Evolutionary conservation across 2,113 vertebrate genomes (phyloP).

Genomic region (Sinocyclocheilus anophthalmus): DNA sequence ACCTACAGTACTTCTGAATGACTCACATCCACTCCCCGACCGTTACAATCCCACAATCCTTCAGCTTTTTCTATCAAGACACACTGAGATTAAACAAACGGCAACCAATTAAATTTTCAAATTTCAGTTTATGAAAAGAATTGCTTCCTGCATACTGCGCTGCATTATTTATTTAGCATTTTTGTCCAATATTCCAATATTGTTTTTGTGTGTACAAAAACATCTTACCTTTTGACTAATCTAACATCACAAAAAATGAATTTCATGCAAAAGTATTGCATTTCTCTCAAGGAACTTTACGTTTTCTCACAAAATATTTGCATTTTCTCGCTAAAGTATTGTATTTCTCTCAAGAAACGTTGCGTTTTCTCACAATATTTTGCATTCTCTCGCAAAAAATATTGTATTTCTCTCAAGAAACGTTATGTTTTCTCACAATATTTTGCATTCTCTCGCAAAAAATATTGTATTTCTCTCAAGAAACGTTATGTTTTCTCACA

Average conservation of each 20-base stretch:
- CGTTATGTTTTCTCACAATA: background rate
- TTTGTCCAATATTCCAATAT: background rate
- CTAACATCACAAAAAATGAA: too few species aligned
- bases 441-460: background rate
- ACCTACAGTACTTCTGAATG: constrained; percentile 14
- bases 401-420: too few species aligned
- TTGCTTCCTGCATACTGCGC: background rate
- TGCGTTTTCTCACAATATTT: too few species aligned
- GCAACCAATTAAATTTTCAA: background rate
- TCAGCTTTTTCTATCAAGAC: background rate
- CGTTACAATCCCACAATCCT: background rate
- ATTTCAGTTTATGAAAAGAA: background rate
- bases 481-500: background rate
- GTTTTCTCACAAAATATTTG: background rate
- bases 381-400: too few species aligned
- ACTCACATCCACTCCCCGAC: background rate
- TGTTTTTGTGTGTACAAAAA: background rate
- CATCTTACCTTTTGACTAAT: background rate
- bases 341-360: background rate
- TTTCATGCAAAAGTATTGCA: background rate
- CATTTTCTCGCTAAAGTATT: background rate
- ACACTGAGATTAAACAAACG: background rate
- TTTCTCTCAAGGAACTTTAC: background rate
- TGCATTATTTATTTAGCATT: background rate
- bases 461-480: background rate